Evolutionary conservation across 2,113 vertebrate species (phyloP).

Genomic region (Phycodurus eques): DNA sequence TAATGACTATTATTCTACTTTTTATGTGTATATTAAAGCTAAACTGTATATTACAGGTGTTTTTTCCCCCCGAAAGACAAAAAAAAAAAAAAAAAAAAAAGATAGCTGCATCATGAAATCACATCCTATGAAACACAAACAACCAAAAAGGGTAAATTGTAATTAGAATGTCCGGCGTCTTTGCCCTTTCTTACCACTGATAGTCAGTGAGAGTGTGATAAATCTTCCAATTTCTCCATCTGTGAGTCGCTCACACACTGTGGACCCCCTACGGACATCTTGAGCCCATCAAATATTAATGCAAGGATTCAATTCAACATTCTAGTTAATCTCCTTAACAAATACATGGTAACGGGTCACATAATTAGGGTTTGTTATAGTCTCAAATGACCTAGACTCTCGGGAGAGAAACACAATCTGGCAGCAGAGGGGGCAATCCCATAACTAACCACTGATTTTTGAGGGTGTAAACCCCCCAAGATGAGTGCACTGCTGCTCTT

Average conservation of each 20-base stretch:
- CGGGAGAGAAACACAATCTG: slow-evolving; percentile 28
- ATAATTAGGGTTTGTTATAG: slow-evolving; percentile 41
- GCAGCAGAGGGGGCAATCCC: slow-evolving; percentile 1
- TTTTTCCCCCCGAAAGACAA: background rate
- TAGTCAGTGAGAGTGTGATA: slow-evolving; percentile 23
- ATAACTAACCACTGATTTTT: slow-evolving; percentile 5
- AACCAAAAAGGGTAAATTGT: background rate
- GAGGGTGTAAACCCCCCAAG: background rate
- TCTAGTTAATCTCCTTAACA: slow-evolving; percentile 63
- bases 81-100: background rate
- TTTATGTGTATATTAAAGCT: too few species aligned
- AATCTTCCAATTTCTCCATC: slow-evolving; percentile 61
- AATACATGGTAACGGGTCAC: slow-evolving; percentile 41
- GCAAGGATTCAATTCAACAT: slow-evolving; percentile 70
- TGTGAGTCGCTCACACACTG: slow-evolving; percentile 64
- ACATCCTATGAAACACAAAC: background rate
- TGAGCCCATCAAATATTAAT: slow-evolving; percentile 76
- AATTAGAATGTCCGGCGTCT: background rate
- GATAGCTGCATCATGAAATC: background rate
- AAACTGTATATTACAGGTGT: too few species aligned
- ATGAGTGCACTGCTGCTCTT: slow-evolving; percentile 4
- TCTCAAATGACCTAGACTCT: slow-evolving; percentile 30
- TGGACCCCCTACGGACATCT: slow-evolving; percentile 68
- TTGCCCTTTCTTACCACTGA: slow-evolving; percentile 9
- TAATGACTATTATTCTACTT: too few species aligned